Evolutionary conservation across 2,888 invertebrate species (phyloP), one percentile per base, ranked within the genome.

Genomic region (Lampropteryx suffumata): DNA sequence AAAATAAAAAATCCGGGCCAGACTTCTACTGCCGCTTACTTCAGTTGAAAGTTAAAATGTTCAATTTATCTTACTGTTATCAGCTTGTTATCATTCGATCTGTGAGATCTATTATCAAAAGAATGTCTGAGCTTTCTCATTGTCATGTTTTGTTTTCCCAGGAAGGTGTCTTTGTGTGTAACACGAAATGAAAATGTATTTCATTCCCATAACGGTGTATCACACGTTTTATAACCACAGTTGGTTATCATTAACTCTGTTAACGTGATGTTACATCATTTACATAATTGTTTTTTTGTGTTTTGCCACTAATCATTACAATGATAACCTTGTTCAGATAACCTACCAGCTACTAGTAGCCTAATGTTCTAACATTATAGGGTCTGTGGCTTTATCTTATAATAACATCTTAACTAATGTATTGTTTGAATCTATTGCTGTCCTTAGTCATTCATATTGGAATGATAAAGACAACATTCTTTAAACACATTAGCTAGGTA

Each of bases 41-140:
- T 62, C 56, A 64, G 61, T 63, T 50, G 59, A 57, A 58, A 63
- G 64, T 62, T 73, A 75, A 70, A n/a, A 71, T 58, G 62, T 33
- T 50, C 35, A 48, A 53, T 76, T 86, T 86, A 88, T 89, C 88
- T 81, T 61, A 62, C 52, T 76, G 75, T 83, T 89, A 88, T 86
- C 87, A 75, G 56, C 61, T 67, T 72, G 72, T 80, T 88, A 87
- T 84, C 86, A 67, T 68, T 68, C 55, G 64, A 79, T 82, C 78
- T 72, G 59, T 62, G 71, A 76, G 76, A 79, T 84, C 75, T 79
- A 64, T 64, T 69, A 74, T 72, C 63, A 63, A 66, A 77, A 65
- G 58, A 57, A 73, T 71, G 59, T 61, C 58, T 59, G 51, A 55
- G 56, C 51, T 64, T 56, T 60, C 54, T 50, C 40, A 55, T 51